Conservation (phyloP, 2,888 invertebrate species). For the Trilocha varians region DNA sequence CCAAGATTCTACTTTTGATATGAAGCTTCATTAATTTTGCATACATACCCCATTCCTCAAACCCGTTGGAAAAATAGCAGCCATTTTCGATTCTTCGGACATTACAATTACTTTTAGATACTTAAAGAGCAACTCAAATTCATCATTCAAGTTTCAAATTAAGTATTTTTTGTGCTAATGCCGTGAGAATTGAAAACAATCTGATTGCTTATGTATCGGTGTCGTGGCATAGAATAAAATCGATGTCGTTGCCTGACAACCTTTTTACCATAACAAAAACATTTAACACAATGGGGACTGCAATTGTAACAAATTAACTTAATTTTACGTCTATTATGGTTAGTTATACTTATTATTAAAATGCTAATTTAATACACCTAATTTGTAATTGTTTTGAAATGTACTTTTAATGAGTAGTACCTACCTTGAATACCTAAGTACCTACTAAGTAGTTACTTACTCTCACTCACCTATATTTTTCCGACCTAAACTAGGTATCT, state of each 20-base stretch:
- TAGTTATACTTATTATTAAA: too few species aligned
- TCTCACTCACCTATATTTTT: too few species aligned
- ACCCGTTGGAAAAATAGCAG: slow-evolving; percentile 51
- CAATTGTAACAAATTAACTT: background rate
- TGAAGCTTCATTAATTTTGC: background rate
- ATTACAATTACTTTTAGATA: too few species aligned
- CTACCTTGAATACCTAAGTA: too few species aligned
- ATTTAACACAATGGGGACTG: slow-evolving; percentile 2
- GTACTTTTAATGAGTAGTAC: too few species aligned
- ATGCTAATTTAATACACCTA: too few species aligned
- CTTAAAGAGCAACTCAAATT: too few species aligned
- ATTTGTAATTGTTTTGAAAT: too few species aligned
- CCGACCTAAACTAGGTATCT: too few species aligned
- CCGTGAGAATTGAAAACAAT: slow-evolving; percentile 4
- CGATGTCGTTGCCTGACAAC: slow-evolving; percentile 65
- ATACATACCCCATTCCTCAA: slow-evolving; percentile 48
- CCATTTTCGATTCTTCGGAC: slow-evolving; percentile 28
- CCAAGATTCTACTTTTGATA: background rate
- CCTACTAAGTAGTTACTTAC: too few species aligned
- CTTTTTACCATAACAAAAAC: slow-evolving; percentile 28
- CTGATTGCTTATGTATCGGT: slow-evolving; percentile 10
- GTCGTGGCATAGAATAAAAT: slow-evolving; percentile 30
- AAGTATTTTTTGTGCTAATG: slow-evolving; percentile 1
- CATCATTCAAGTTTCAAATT: background rate
- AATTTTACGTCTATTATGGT: background rate